phyloP scores from a whole-genome alignment of 2,888 invertebrate genomes.

The Liodrosophila aerea region DNA sequence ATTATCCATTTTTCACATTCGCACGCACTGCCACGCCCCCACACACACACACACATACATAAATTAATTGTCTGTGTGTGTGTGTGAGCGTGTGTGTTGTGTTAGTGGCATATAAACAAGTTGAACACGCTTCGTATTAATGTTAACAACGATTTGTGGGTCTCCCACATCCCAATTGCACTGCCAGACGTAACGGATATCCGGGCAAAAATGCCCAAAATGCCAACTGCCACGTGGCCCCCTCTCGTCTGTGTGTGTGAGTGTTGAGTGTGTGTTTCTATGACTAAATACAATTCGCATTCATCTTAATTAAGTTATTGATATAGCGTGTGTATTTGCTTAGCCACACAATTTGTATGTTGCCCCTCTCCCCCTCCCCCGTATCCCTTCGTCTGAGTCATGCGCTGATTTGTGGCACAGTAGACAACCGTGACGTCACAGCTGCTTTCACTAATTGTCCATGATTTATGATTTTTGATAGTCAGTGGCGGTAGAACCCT shows the following conservation, averaged over 20 bases:
- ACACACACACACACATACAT: constrained; percentile 32
- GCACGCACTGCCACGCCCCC: constrained; percentile 38
- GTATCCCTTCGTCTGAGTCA: constrained; percentile 24
- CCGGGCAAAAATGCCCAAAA: constrained; percentile 42
- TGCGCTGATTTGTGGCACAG: constrained; percentile 9
- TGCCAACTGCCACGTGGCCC: constrained; percentile 16
- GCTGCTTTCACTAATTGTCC: constrained; percentile 53
- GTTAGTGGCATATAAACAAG: constrained; percentile 55
- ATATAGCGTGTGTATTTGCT: constrained; percentile 63
- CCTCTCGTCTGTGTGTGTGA: constrained; percentile 2
- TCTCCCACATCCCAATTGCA: constrained; percentile 37
- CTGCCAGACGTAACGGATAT: constrained; percentile 56
- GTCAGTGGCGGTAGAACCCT: constrained; percentile 55
- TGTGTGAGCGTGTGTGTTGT: constrained; percentile 14
- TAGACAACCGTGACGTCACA: constrained; percentile 47
- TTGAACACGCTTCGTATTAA: constrained; percentile 67
- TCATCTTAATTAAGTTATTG: constrained; percentile 80
- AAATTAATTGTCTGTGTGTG: constrained; percentile 49
- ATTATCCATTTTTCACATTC: constrained; percentile 74
- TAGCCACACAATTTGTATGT: constrained; percentile 19
- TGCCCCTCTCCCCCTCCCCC: neutral
- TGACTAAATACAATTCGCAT: constrained; percentile 68
- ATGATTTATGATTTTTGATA: constrained; percentile 70
- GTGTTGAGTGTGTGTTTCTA: constrained; percentile 32
- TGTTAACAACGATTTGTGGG: constrained; percentile 58